A percentile compares a stretch with the other conserved stretches of the same genome.
phyloP scores from a whole-genome alignment of 2,888 invertebrate genomes.

The Phortica magna region DNA sequence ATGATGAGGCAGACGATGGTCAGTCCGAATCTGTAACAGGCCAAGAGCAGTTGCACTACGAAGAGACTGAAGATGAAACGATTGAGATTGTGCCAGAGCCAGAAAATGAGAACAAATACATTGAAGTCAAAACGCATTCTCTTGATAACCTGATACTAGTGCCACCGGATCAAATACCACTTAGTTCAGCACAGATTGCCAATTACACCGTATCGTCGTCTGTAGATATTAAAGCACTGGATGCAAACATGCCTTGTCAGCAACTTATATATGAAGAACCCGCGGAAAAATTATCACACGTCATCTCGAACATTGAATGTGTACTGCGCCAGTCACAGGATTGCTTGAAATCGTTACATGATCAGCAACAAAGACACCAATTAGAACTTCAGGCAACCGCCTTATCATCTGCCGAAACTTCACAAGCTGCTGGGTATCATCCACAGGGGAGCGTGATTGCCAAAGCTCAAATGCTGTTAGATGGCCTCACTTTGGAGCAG shows the following conservation, averaged over 20 bases:
- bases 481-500: conserved; percentile 58
- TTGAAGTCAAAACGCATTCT: neutral
- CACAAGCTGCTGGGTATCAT: neutral
- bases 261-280: conserved; percentile 35
- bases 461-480: conserved; percentile 67
- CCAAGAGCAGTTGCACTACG: conserved; percentile 39
- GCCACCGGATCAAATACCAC: neutral
- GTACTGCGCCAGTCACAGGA: conserved; percentile 70
- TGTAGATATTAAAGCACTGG: neutral
- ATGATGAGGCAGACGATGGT: conserved; percentile 54
- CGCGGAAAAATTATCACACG: conserved; percentile 58
- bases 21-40: conserved; percentile 56
- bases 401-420: conserved; percentile 34
- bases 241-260: neutral
- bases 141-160: neutral
- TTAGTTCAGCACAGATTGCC: neutral
- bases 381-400: conserved; percentile 46
- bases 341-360: conserved; percentile 52
- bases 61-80: conserved; percentile 22
- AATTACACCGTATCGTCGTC: neutral
- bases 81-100: conserved; percentile 28
- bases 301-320: conserved; percentile 69
- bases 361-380: conserved; percentile 48
- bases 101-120: conserved; percentile 32
- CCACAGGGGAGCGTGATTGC: conserved; percentile 44